Percentiles rank a stretch among this genome's conserved stretches.
Evolutionary conservation across 2,888 invertebrate genomes (phyloP).

Genomic region (Nezara viridula): DNA sequence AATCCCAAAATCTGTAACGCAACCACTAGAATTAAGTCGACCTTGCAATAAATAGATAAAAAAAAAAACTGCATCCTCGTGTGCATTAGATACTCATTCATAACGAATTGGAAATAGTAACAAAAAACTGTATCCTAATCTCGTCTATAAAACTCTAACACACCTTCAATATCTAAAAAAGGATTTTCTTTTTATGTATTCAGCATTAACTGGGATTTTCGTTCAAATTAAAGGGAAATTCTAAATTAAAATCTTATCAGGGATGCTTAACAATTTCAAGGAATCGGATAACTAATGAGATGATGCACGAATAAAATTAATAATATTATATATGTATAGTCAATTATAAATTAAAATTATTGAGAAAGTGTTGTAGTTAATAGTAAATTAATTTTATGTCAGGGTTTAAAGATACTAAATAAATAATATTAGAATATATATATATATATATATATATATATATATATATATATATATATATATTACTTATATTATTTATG

Average conservation of each 20-base stretch:
- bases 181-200: slow-evolving; percentile 9
- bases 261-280: not conserved
- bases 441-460: no score
- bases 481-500: not conserved
- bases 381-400: no score
- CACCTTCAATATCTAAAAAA: slow-evolving; percentile 1
- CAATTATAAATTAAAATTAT: not conserved
- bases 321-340: not conserved
- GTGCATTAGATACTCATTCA: not conserved
- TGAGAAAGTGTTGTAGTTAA: no score
- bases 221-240: not conserved
- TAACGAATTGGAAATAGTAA: not conserved
- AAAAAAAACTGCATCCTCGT: not conserved
- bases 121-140: not conserved
- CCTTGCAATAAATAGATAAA: slow-evolving; percentile 7
- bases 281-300: not conserved
- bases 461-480: not conserved
- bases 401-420: no score
- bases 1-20: not conserved
- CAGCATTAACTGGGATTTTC: not conserved
- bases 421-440: no score
- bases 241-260: not conserved
- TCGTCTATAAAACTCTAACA: not conserved
- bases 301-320: not conserved
- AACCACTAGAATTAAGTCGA: slow-evolving; percentile 7